Conservation (phyloP, 2,888 invertebrate genomes). For the Drosophila sordidula region DNA sequence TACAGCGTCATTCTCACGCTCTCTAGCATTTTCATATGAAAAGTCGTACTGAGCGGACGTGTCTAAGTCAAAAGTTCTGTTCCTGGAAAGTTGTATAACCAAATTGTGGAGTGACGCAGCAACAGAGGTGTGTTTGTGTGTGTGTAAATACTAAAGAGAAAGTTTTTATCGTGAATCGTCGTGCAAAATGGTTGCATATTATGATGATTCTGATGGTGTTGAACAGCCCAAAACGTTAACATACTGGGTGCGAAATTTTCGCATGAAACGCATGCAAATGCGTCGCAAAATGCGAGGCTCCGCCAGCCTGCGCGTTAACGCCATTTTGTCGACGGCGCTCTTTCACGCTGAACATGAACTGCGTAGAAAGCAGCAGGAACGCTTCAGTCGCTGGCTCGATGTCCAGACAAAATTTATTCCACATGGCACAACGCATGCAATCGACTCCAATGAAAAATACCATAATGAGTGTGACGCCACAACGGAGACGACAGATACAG, state of each 20-base stretch:
- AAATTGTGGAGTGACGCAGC: slow-evolving; percentile 40
- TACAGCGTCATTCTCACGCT: slow-evolving; percentile 11
- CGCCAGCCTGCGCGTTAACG: slow-evolving; percentile 86
- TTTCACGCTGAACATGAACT: slow-evolving; percentile 86
- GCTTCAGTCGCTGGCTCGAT: slow-evolving; percentile 86
- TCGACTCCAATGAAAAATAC: slow-evolving; percentile 46
- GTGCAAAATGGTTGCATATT: slow-evolving; percentile 67
- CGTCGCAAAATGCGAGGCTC: slow-evolving; percentile 85
- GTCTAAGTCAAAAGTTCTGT: slow-evolving; percentile 19
- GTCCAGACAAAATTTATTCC: slow-evolving; percentile 83
- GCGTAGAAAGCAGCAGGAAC: slow-evolving; percentile 86
- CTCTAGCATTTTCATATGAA: slow-evolving; percentile 33
- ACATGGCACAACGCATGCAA: slow-evolving; percentile 60
- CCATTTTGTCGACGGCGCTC: slow-evolving; percentile 86
- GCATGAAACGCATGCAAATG: slow-evolving; percentile 86
- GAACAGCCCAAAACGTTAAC: slow-evolving; percentile 78
- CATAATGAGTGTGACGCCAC: slow-evolving; percentile 29
- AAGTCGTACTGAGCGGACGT: slow-evolving; percentile 40
- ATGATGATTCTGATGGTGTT: slow-evolving; percentile 60
- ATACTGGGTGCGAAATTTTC: slow-evolving; percentile 87
- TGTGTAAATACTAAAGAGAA: slow-evolving; percentile 48
- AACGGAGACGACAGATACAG: slow-evolving; percentile 50
- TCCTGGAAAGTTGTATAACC: slow-evolving; percentile 46
- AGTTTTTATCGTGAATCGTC: slow-evolving; percentile 27
- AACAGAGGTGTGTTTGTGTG: slow-evolving; percentile 63